phyloP scores from a whole-genome alignment of 2,888 invertebrate species.

The Cecidostiba fungosa region DNA sequence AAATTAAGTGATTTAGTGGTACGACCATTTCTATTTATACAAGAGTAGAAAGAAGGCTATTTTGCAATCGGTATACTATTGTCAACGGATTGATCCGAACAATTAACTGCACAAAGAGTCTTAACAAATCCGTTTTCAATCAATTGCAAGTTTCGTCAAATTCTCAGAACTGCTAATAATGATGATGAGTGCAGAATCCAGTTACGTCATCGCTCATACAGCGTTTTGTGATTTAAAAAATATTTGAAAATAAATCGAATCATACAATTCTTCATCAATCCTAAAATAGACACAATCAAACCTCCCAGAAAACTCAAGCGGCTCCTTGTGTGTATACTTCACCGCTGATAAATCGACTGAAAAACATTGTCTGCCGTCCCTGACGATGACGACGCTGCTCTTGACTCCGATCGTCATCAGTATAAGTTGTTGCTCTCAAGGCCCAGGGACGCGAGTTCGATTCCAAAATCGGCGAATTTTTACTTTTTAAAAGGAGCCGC shows the following conservation, averaged over 20 bases:
- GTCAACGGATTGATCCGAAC: not conserved
- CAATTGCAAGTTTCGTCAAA: not conserved
- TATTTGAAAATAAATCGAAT: not conserved
- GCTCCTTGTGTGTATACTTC: not conserved
- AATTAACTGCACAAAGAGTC: not conserved
- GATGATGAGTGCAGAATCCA: not conserved
- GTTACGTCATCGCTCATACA: no score
- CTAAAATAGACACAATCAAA: not conserved
- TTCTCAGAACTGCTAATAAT: not conserved
- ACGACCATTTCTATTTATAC: no score
- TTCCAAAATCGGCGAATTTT: constrained; percentile 7
- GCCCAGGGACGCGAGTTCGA: constrained; percentile 19
- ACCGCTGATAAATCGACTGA: constrained; percentile 22
- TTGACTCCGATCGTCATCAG: constrained; percentile 40
- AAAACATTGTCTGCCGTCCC: constrained; percentile 12
- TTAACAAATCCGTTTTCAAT: not conserved
- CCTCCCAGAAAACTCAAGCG: not conserved
- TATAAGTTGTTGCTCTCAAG: not conserved
- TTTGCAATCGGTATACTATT: no score
- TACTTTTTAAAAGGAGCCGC: constrained; percentile 12
- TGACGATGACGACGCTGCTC: constrained; percentile 19
- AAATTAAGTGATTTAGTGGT: no score
- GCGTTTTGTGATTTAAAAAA: not conserved
- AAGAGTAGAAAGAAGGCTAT: no score
- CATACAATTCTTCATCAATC: not conserved